These are phyloP conservation scores for Achroia grisella DNA, from an alignment of 1,140 invertebrate species.

Conservation along the genomic window DNA sequence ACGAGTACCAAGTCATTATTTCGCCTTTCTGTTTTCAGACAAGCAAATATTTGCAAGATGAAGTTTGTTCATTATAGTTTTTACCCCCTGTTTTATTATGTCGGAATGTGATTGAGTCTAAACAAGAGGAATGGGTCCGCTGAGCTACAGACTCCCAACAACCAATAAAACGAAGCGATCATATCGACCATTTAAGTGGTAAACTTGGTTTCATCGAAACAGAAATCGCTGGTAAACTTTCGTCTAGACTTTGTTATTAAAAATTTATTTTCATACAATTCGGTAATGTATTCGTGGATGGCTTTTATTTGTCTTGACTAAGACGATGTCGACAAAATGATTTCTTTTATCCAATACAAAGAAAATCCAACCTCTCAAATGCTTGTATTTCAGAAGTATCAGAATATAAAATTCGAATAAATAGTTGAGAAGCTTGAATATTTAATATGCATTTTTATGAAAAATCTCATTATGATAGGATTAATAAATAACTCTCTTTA, in stretches of 20 bases:
- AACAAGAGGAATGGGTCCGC: conserved; percentile 44
- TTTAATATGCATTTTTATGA: too few species aligned
- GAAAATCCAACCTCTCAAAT: too few species aligned
- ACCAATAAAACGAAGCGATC: conserved; percentile 47
- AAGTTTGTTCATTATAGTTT: conserved; percentile 57
- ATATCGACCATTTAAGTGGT: conserved; percentile 44
- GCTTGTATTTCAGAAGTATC: too few species aligned
- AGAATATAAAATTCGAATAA: too few species aligned
- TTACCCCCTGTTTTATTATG: conserved; percentile 52
- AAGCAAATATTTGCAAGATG: conserved; percentile 52
- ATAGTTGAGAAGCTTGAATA: too few species aligned
- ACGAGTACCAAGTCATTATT: conserved; percentile 25
- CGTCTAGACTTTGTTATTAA: conserved; percentile 68
- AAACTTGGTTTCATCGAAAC: conserved; percentile 50
- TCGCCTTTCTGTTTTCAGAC: conserved; percentile 27
- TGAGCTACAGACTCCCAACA: conserved; percentile 29
- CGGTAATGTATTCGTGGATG: conserved; percentile 33
- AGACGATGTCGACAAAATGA: conserved; percentile 45
- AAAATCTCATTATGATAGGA: too few species aligned
- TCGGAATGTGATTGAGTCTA: conserved; percentile 55
- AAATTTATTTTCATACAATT: conserved; percentile 58
- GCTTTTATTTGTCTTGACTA: conserved; percentile 27
- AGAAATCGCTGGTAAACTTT: conserved; percentile 50
- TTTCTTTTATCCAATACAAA: too few species aligned
- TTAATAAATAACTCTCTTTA: too few species aligned